Evolutionary conservation across 2,888 invertebrate genomes (phyloP).

Genomic region (Drosophila heteroneura): DNA sequence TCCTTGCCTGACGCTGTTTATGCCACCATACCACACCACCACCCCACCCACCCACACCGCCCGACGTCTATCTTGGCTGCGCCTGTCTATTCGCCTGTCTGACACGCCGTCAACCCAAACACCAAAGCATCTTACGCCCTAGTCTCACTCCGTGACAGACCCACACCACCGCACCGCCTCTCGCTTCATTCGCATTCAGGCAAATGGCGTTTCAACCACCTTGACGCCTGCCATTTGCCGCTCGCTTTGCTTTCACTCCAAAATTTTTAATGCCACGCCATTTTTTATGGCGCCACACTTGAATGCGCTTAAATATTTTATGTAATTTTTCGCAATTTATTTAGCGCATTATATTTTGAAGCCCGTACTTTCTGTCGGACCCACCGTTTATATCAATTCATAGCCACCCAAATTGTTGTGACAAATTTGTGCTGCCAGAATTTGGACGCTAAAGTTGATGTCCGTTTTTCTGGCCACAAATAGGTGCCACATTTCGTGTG

Average conservation of each 20-base stretch:
- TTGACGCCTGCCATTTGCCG: conserved; percentile 67
- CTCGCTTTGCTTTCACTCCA: conserved; percentile 75
- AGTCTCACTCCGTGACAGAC: conserved; percentile 11
- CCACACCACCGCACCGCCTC: not conserved
- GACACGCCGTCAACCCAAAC: conserved; percentile 58
- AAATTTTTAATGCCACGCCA: conserved; percentile 78
- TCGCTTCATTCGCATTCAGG: conserved; percentile 3
- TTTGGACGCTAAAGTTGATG: conserved; percentile 7
- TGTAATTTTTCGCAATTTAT: conserved; percentile 82
- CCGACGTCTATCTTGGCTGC: conserved; percentile 8
- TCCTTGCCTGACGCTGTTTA: conserved; percentile 46
- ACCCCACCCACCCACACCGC: not conserved
- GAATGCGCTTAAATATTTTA: conserved; percentile 81
- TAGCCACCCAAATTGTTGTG: conserved; percentile 44
- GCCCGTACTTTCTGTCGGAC: conserved; percentile 23
- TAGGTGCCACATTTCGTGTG: conserved; percentile 7
- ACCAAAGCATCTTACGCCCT: conserved; percentile 19
- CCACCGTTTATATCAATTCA: conserved; percentile 77
- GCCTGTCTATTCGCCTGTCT: conserved; percentile 67
- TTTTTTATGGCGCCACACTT: conserved; percentile 80
- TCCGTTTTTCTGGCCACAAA: conserved; percentile 47
- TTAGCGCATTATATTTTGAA: conserved; percentile 75
- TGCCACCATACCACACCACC: conserved; percentile 15
- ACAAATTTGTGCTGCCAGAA: conserved; percentile 57
- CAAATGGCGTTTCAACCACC: conserved; percentile 63